Percentiles rank a stretch among this genome's conserved stretches.
These are phyloP conservation scores for Monopis laevigella DNA, from an alignment of 2,888 invertebrate genomes.

Conservation along the genomic window DNA sequence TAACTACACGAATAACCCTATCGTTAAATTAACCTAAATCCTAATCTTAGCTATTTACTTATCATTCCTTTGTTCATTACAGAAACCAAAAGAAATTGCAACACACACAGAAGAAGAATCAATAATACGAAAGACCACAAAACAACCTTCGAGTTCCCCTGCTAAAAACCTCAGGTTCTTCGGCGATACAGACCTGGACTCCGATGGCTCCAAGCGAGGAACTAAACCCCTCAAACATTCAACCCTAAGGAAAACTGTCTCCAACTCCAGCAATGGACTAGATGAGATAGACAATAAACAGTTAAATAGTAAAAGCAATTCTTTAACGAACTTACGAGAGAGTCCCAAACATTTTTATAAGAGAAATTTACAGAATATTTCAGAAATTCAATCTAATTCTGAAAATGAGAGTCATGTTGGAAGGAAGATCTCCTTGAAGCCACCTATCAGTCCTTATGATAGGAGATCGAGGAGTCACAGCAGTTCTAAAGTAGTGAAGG, in stretches of 20 bases:
- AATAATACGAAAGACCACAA: slow-evolving; percentile 31
- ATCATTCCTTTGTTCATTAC: slow-evolving; percentile 16
- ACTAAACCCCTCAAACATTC: slow-evolving; percentile 31
- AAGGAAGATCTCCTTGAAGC: slow-evolving; percentile 37
- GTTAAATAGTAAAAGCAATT: slow-evolving; percentile 51
- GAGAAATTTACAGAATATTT: slow-evolving; percentile 67
- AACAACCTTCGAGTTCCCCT: slow-evolving; percentile 48
- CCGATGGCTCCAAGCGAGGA: slow-evolving; percentile 65
- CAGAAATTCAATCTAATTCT: slow-evolving; percentile 58
- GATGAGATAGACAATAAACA: slow-evolving; percentile 50
- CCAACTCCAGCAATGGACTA: slow-evolving; percentile 51
- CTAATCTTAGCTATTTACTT: too few relatives aligned
- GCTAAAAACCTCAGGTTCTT: slow-evolving; percentile 83
- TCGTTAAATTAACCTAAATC: too few relatives aligned
- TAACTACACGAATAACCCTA: too few relatives aligned
- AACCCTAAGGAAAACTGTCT: slow-evolving; percentile 48
- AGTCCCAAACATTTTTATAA: slow-evolving; percentile 43
- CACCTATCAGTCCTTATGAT: slow-evolving; percentile 55
- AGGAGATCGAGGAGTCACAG: slow-evolving; percentile 52
- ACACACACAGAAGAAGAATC: slow-evolving; percentile 69
- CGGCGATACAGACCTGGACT: slow-evolving; percentile 84
- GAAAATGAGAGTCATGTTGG: slow-evolving; percentile 49
- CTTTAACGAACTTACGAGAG: slow-evolving; percentile 46
- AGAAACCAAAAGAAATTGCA: slow-evolving; percentile 57
- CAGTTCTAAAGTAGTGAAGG: slow-evolving; percentile 51